Evolutionary conservation across 2,888 invertebrate genomes (phyloP).

Genomic region (Nycteola revayana): DNA sequence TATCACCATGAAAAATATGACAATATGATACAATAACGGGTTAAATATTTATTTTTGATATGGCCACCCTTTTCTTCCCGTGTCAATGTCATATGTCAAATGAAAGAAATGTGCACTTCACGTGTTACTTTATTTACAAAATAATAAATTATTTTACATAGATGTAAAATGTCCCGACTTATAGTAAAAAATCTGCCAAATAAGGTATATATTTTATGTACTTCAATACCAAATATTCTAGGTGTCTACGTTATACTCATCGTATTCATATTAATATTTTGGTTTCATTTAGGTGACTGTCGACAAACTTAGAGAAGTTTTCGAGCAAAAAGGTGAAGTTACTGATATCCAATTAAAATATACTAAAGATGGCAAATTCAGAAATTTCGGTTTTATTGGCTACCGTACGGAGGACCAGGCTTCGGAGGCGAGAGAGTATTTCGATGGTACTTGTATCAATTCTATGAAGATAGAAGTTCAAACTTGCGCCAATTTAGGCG

Average conservation of each 20-base stretch:
- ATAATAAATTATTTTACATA: neutral
- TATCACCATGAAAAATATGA: too few relatives aligned
- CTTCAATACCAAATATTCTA: too few relatives aligned
- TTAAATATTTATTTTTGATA: too few relatives aligned
- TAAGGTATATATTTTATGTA: too few relatives aligned
- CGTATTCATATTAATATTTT: too few relatives aligned
- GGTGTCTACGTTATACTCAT: too few relatives aligned
- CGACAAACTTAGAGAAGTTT: slow-evolving; percentile 87
- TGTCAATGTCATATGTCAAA: slow-evolving; percentile 3
- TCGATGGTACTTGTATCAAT: slow-evolving; percentile 92
- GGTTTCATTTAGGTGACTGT: slow-evolving; percentile 88
- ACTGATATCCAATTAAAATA: slow-evolving; percentile 97
- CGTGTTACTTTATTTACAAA: slow-evolving; percentile 18
- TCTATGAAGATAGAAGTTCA: slow-evolving; percentile 92
- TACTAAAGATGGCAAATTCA: slow-evolving; percentile 94
- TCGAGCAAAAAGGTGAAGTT: slow-evolving; percentile 90
- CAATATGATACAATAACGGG: too few relatives aligned
- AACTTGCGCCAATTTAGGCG: slow-evolving; percentile 85
- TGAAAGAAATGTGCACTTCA: slow-evolving; percentile 9
- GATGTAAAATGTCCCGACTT: slow-evolving; percentile 87
- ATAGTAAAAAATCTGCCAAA: slow-evolving; percentile 96
- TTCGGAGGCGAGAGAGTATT: slow-evolving; percentile 87
- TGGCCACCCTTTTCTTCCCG: too few relatives aligned
- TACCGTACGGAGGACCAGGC: slow-evolving; percentile 92
- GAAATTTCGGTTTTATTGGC: slow-evolving; percentile 97